A percentile compares a stretch with the other conserved stretches of the same genome.
These are phyloP conservation scores for Cosmorhoe ocellata DNA, from an alignment of 2,888 invertebrate genomes.

Conservation along the genomic window DNA sequence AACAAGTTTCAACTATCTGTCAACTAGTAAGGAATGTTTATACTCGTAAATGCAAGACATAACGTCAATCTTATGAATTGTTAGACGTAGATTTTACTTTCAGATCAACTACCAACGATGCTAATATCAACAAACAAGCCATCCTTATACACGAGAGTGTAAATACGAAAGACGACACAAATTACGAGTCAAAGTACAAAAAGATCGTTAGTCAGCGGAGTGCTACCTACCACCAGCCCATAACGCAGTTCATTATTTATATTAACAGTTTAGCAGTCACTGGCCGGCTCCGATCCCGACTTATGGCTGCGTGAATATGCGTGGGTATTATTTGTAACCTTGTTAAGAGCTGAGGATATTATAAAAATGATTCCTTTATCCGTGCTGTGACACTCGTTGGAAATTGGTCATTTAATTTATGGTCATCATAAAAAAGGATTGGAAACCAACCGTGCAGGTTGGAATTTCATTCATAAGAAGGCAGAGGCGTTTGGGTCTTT, in stretches of 20 bases:
- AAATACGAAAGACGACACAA: conserved; percentile 38
- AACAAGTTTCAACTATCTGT: too few species aligned
- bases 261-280: conserved; percentile 82
- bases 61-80: too few species aligned
- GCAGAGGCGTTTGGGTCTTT: conserved; percentile 81
- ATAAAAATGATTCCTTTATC: conserved; percentile 82
- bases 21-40: too few species aligned
- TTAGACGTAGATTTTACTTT: not conserved
- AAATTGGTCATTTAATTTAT: conserved; percentile 81
- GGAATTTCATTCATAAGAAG: conserved; percentile 83
- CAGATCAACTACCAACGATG: conserved; percentile 37
- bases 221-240: conserved; percentile 70
- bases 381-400: conserved; percentile 79
- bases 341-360: conserved; percentile 82
- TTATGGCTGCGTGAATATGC: conserved; percentile 80
- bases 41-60: too few species aligned
- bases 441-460: conserved; percentile 67
- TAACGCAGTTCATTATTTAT: conserved; percentile 82
- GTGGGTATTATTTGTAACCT: conserved; percentile 82
- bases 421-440: conserved; percentile 79
- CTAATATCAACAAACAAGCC: conserved; percentile 38
- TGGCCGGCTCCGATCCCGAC: conserved; percentile 72
- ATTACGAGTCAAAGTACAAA: conserved; percentile 66
- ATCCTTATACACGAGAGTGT: conserved; percentile 23
- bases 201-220: conserved; percentile 74